phyloP scores from a whole-genome alignment of 2,888 invertebrate genomes.

The Drosophila mettleri region DNA sequence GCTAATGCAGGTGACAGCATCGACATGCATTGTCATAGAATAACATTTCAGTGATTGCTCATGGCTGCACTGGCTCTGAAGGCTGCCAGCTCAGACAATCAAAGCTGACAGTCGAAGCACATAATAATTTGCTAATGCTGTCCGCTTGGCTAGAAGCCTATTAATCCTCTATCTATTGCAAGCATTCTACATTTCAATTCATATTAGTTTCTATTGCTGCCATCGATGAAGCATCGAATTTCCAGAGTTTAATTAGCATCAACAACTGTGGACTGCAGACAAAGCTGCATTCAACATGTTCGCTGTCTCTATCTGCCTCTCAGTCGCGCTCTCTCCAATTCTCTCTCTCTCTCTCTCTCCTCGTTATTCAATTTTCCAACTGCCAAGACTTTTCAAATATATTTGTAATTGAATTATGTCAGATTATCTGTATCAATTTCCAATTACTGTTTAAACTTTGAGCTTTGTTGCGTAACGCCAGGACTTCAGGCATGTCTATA shows the following conservation, averaged over 20 bases:
- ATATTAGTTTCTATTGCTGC: background rate
- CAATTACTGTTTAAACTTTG: background rate
- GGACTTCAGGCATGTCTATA: too few species aligned
- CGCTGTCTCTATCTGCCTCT: background rate
- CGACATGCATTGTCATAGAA: conserved; percentile 7
- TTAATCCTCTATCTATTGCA: background rate
- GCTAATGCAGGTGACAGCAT: background rate
- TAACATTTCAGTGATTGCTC: background rate
- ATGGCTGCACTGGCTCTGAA: background rate
- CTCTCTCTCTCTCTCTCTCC: background rate
- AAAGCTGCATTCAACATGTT: background rate
- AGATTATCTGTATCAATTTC: background rate
- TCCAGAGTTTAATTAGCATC: background rate
- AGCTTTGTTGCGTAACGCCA: background rate
- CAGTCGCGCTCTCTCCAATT: background rate
- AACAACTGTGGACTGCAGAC: background rate
- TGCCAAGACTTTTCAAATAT: background rate
- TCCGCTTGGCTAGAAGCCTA: background rate
- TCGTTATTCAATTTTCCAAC: background rate
- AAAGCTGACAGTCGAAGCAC: background rate
- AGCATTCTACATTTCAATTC: background rate
- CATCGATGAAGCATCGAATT: background rate
- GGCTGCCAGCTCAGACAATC: background rate
- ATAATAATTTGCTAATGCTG: background rate
- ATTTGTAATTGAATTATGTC: background rate